Conservation (phyloP, 2,888 invertebrate genomes). For the Nephrocerus scutellatus region DNA sequence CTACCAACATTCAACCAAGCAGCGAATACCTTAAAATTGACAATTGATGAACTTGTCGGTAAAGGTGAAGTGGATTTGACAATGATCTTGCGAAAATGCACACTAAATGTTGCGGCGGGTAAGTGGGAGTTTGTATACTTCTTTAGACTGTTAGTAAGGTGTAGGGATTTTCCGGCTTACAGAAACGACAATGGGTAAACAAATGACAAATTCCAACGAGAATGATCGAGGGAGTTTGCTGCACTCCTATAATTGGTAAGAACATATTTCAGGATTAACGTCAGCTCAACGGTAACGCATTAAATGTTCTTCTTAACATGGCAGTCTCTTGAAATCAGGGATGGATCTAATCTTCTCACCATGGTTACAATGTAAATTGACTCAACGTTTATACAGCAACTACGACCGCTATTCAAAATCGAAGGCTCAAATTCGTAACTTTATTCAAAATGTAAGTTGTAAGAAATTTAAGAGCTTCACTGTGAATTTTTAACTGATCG, state of each 20-base stretch:
- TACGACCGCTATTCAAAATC: conserved; percentile 28
- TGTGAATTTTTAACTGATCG: too few species aligned
- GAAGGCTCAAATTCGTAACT: conserved; percentile 31
- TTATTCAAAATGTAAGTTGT: conserved; percentile 32
- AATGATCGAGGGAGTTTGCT: too few species aligned
- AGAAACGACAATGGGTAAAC: conserved; percentile 44
- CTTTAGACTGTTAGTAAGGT: too few species aligned
- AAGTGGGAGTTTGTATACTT: too few species aligned
- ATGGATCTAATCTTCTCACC: conserved; percentile 39
- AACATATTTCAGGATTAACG: too few species aligned
- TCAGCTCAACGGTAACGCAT: conserved; percentile 14
- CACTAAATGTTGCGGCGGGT: conserved; percentile 38
- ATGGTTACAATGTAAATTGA: conserved; percentile 29
- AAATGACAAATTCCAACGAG: conserved; percentile 23
- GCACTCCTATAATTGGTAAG: too few species aligned
- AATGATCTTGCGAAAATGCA: conserved; percentile 31
- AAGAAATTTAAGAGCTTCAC: background rate
- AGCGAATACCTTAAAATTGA: conserved; percentile 25
- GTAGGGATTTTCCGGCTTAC: too few species aligned
- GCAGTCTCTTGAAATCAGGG: conserved; percentile 38
- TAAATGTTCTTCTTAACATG: conserved; percentile 29
- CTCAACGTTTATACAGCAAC: conserved; percentile 28
- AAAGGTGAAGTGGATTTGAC: conserved; percentile 31
- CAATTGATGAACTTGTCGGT: conserved; percentile 23
- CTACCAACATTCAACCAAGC: conserved; percentile 38